Evolutionary conservation across 2,888 invertebrate species (phyloP).

Genomic region (Scaptomyza parva): DNA sequence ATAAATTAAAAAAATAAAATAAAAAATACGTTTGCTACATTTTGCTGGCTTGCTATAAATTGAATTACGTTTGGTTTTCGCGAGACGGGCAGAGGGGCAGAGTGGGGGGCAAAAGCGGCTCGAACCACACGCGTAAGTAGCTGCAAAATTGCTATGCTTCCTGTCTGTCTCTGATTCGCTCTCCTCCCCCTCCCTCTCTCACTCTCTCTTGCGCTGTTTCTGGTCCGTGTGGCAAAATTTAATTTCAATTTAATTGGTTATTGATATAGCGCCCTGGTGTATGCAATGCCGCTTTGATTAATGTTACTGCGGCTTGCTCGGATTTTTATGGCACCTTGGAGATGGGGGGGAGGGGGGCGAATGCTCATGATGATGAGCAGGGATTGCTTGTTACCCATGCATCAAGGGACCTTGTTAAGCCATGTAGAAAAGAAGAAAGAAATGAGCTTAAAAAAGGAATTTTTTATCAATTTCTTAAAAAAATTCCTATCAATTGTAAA

Average conservation of each 20-base stretch:
- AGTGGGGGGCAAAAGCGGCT: slow-evolving; percentile 47
- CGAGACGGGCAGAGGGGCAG: too few species aligned
- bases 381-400: slow-evolving; percentile 23
- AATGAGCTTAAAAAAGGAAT: neutral
- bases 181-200: neutral
- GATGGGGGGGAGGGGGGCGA: slow-evolving; percentile 25
- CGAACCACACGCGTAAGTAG: slow-evolving; percentile 70
- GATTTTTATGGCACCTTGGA: slow-evolving; percentile 78
- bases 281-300: slow-evolving; percentile 75
- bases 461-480: neutral
- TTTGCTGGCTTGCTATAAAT: slow-evolving; percentile 66
- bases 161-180: slow-evolving; percentile 30
- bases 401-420: slow-evolving; percentile 38
- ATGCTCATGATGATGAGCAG: neutral
- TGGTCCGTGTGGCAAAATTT: slow-evolving; percentile 65
- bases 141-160: slow-evolving; percentile 70
- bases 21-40: slow-evolving; percentile 63
- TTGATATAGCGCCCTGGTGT: slow-evolving; percentile 75
- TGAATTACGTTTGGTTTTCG: slow-evolving; percentile 62
- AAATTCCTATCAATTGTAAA: slow-evolving; percentile 3
- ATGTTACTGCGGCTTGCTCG: slow-evolving; percentile 73
- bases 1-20: slow-evolving; percentile 21
- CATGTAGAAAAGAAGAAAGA: slow-evolving; percentile 24
- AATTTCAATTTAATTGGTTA: slow-evolving; percentile 79
- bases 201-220: slow-evolving; percentile 22